Percentiles rank a stretch among this genome's conserved stretches.
These are phyloP conservation scores for Tychaedon coryphoeus DNA, from an alignment of 2,113 vertebrate species.

Conservation along the genomic window DNA sequence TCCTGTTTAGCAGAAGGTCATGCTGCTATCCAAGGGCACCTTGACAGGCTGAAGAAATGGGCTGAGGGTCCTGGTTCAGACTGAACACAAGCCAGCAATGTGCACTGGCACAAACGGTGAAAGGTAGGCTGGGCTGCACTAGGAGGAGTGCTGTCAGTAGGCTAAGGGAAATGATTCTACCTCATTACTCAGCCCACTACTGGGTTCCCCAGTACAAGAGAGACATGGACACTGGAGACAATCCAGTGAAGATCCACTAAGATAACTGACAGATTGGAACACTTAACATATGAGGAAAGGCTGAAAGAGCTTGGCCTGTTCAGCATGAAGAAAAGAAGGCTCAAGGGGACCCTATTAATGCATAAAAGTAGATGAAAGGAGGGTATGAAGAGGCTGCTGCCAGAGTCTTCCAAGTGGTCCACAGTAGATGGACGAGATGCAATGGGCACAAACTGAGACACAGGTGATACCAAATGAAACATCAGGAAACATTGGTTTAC, in stretches of 20 bases:
- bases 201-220: background rate
- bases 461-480: accelerated
- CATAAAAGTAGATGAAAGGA: background rate
- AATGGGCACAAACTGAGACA: background rate
- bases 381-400: background rate
- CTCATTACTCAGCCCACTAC: background rate
- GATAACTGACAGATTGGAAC: background rate
- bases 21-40: background rate
- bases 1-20: background rate
- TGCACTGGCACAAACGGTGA: background rate
- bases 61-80: background rate
- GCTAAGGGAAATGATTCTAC: background rate
- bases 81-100: background rate
- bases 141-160: background rate
- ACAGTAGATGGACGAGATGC: background rate
- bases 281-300: background rate
- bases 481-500: background rate
- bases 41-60: background rate
- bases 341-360: background rate
- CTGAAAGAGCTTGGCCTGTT: background rate
- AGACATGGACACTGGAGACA: background rate
- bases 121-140: background rate
- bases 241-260: background rate
- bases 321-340: background rate
- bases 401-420: background rate